Evolutionary conservation across 2,113 vertebrate genomes (phyloP).

Genomic region (Hyperoodon ampullatus): DNA sequence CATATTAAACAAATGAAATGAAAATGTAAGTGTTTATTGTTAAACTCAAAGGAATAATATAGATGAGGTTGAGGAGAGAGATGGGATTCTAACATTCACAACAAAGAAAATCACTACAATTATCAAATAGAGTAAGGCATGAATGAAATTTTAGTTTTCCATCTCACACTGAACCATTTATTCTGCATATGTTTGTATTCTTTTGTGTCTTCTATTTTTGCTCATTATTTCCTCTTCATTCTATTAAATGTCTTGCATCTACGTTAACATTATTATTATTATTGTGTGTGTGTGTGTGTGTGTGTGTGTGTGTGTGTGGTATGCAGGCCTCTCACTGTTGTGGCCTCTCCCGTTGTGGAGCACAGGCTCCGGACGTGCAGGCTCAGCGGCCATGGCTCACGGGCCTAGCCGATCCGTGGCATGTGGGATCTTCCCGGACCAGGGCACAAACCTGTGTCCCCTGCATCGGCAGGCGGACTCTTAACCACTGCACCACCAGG

Average conservation of each 20-base stretch:
- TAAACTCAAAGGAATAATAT: not conserved
- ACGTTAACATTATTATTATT: too few relatives aligned
- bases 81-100: not conserved
- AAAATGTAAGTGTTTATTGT: not conserved
- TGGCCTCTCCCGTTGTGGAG: too few relatives aligned
- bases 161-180: fast-evolving
- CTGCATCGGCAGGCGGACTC: too few relatives aligned
- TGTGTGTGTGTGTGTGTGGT: too few relatives aligned
- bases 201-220: not conserved
- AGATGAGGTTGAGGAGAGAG: not conserved
- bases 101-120: not conserved
- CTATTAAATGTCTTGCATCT: not conserved
- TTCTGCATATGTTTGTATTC: not conserved
- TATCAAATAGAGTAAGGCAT: not conserved
- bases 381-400: too few relatives aligned
- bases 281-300: too few relatives aligned
- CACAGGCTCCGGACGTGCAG: too few relatives aligned
- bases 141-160: not conserved
- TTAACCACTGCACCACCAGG: too few relatives aligned
- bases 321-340: too few relatives aligned
- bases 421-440: too few relatives aligned
- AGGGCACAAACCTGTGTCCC: too few relatives aligned
- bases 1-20: not conserved
- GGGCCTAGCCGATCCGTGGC: too few relatives aligned
- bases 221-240: not conserved